Conservation (phyloP, 2,113 vertebrate species). For the Proteles cristata region DNA sequence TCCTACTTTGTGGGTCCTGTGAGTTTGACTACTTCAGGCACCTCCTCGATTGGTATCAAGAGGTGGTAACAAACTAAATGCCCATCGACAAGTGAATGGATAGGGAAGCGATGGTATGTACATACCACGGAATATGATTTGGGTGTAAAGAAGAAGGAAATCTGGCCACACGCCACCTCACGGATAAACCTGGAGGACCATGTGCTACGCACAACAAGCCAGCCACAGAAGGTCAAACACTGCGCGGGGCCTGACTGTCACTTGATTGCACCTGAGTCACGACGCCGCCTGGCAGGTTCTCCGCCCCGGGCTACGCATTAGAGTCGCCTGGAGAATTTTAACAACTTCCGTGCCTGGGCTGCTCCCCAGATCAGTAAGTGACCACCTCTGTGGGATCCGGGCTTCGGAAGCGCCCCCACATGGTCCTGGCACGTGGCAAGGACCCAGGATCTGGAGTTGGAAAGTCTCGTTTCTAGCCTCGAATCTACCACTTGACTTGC, state of each 20-base stretch:
- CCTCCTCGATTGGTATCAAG: not conserved
- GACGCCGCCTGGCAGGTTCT: not conserved
- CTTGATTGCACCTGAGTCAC: not conserved
- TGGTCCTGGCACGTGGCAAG: not conserved
- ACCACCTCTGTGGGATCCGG: rapidly evolving
- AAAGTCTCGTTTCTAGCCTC: not conserved
- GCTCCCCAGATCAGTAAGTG: not conserved
- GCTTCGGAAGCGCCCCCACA: not conserved
- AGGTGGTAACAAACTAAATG: not conserved
- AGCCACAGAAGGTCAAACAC: not conserved
- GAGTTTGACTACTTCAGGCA: not conserved
- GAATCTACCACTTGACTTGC: not conserved
- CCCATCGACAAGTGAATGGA: too few species aligned
- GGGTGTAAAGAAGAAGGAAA: not conserved
- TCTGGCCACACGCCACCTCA: rapidly evolving
- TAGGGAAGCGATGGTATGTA: not conserved
- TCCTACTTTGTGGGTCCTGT: not conserved
- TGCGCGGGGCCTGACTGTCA: rapidly evolving
- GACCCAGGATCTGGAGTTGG: not conserved
- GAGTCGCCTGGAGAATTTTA: not conserved
- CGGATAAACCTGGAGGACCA: not conserved
- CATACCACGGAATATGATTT: not conserved
- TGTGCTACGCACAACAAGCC: not conserved
- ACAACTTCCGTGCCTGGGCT: not conserved
- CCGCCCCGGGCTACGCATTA: rapidly evolving